Conservation (phyloP, 1,140 invertebrate species). For the Formica exsecta region DNA sequence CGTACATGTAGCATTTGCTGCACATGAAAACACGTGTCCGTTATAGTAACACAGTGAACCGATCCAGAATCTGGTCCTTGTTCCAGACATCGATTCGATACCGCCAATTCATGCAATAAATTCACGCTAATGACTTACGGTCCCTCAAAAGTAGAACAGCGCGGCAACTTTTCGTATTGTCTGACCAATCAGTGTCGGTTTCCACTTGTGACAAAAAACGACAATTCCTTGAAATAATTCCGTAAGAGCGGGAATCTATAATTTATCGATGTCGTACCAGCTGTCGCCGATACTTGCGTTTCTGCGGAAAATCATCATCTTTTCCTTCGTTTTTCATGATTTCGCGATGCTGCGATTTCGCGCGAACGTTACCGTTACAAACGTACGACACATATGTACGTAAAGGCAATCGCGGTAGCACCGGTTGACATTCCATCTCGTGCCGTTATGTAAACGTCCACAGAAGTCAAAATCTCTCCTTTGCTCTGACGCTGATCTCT, state of each 20-base stretch:
- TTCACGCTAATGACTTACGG: slow-evolving; percentile 31
- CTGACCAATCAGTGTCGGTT: background rate
- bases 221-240: slow-evolving; percentile 10
- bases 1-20: background rate
- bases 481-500: slow-evolving; percentile 21
- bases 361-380: slow-evolving; percentile 56
- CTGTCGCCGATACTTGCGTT: background rate
- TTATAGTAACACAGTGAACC: slow-evolving; percentile 80
- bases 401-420: slow-evolving; percentile 20
- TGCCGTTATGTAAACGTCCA: slow-evolving; percentile 70
- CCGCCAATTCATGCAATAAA: slow-evolving; percentile 51
- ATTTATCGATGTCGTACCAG: background rate
- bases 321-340: slow-evolving; percentile 21
- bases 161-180: background rate
- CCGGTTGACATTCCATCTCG: slow-evolving; percentile 65
- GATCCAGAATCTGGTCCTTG: slow-evolving; percentile 67
- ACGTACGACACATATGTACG: background rate
- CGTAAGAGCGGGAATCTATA: background rate
- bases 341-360: slow-evolving; percentile 26
- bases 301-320: slow-evolving; percentile 15
- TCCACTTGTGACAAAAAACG: slow-evolving; percentile 7
- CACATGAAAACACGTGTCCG: slow-evolving; percentile 68
- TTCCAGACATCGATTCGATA: slow-evolving; percentile 55
- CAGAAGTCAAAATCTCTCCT: slow-evolving; percentile 66
- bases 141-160: slow-evolving; percentile 40